Percentiles rank a stretch among this genome's conserved stretches.
Evolutionary conservation across 2,888 invertebrate species (phyloP).

Genomic region (Parnassius glacialis): DNA sequence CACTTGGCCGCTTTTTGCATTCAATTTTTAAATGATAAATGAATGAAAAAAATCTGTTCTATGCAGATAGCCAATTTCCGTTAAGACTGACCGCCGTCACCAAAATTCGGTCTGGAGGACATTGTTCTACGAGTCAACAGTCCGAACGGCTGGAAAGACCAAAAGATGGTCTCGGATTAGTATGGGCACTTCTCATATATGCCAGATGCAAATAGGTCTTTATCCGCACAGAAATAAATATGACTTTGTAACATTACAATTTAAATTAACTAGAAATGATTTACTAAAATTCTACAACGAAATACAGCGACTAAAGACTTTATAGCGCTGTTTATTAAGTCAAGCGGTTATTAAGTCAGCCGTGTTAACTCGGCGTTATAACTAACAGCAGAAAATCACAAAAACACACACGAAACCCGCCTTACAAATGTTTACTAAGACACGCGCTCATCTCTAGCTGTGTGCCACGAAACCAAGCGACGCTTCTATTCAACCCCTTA

Average conservation of each 20-base stretch:
- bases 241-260: neutral
- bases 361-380: slow-evolving; percentile 17
- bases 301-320: neutral
- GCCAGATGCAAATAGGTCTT: no score
- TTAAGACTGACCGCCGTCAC: no score
- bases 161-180: no score
- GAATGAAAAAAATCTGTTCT: no score
- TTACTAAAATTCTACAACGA: neutral
- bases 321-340: slow-evolving; percentile 6
- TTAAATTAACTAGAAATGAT: neutral
- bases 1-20: no score
- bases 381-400: slow-evolving; percentile 23
- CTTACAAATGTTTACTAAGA: slow-evolving; percentile 19
- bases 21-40: no score
- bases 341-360: slow-evolving; percentile 22
- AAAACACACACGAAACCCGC: slow-evolving; percentile 24
- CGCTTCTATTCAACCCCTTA: slow-evolving; percentile 18
- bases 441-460: slow-evolving; percentile 3
- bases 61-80: no score
- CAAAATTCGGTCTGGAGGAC: no score
- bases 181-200: no score
- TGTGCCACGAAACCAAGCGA: slow-evolving; percentile 1
- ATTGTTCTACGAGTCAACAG: no score
- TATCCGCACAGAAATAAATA: no score
- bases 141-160: no score